Evolutionary conservation across 2,797 vertebrate genomes (phyloP), one percentile per base, ranked within the genome.

Genomic region (Alosa sapidissima): DNA sequence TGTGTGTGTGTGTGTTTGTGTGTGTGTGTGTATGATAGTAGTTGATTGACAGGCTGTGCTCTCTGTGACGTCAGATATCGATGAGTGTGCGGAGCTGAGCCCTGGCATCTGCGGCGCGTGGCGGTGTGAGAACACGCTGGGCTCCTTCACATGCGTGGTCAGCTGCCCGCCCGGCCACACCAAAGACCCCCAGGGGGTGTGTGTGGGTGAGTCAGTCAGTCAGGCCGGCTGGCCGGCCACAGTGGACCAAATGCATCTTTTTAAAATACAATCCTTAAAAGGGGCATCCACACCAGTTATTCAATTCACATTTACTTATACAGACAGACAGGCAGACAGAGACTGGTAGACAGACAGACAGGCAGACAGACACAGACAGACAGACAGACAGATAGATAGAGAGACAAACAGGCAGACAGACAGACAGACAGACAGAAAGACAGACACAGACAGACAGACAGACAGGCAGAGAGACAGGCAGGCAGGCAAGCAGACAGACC

Each of bases 41-140:
- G 54, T 47, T 81, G 81, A 84, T 75, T 62, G 75, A 55, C 85
- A 60, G 72, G 48, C 85, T 87, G 36, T 84, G 52, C 52, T 24
- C 58, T 41, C 3, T 72, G 28, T 72, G 36, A 78, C 16, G 21
- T 86, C 85, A 92, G 92, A 92, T 90, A 84, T 93, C 83, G 91
- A 93, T 87, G 92, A 92, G 85, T 92, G 92, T 85, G 84, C 84
- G 36, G 86, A 90, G 81, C 81, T 88, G 54, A 87, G 88, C 21
- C 82, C 1, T 14, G 84, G 86, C 81, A 86, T 91, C 85, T 92
- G 92, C 84, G 91, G 91, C 65, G 87, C 86, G 33, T 91, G 91
- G 90, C 82, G 75, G 45, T 93, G 91, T 87, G 89, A 87, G 82
- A 92, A 93, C 89, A 88, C 87, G 47, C 85, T 68, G 49, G 91